phyloP scores from a whole-genome alignment of 1,140 invertebrate genomes.

The Papilio machaon region DNA sequence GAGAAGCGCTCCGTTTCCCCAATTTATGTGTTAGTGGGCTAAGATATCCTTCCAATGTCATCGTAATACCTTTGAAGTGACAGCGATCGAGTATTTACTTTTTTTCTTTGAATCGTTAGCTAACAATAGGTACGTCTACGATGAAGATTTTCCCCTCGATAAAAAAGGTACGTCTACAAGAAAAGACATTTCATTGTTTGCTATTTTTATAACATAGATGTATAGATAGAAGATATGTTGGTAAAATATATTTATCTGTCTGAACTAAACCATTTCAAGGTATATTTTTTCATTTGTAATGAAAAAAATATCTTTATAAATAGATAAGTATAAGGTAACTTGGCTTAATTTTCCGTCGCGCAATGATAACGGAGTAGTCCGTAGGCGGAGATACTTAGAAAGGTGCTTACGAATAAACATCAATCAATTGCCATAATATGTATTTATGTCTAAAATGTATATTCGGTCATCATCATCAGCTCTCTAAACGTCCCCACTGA shows the following conservation, averaged over 20 bases:
- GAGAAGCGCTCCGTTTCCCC: neutral
- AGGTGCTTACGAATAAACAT: neutral
- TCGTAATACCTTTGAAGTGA: constrained; percentile 6
- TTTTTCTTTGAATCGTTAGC: neutral
- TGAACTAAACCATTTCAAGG: neutral
- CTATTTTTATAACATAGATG: neutral
- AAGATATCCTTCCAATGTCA: neutral
- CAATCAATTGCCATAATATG: neutral
- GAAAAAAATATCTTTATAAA: neutral
- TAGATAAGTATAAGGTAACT: neutral
- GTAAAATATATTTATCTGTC: too few relatives aligned
- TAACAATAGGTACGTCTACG: neutral
- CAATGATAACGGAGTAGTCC: neutral
- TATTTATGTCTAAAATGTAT: neutral
- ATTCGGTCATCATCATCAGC: too few relatives aligned
- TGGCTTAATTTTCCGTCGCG: neutral
- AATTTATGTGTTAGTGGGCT: constrained; percentile 27
- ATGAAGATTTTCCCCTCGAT: neutral
- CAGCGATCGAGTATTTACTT: constrained; percentile 2
- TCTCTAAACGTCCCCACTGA: too few relatives aligned
- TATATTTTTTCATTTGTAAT: neutral
- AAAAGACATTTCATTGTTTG: neutral
- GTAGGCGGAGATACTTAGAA: neutral
- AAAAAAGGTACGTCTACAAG: neutral
- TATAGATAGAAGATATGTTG: neutral